These are phyloP conservation scores for Petrocephalus sullivani DNA, from an alignment of 2,797 vertebrate genomes.

Conservation along the genomic window DNA sequence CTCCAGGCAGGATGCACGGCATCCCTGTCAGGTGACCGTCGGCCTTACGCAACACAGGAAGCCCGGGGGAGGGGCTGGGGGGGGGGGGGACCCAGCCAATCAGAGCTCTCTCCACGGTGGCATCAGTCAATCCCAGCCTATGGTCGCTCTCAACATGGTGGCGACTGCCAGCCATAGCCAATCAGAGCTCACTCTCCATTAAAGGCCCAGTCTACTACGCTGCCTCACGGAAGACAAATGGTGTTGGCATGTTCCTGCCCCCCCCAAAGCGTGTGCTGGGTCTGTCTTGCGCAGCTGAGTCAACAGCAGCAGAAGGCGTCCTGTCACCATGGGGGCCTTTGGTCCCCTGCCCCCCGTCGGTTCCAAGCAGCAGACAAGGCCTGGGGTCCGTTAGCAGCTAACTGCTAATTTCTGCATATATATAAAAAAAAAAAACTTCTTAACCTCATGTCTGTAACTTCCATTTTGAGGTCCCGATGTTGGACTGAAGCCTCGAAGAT, in stretches of 20 bases:
- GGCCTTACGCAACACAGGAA: background rate
- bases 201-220: background rate
- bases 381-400: background rate
- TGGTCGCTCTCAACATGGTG: background rate
- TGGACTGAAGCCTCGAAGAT: background rate
- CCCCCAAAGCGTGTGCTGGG: background rate
- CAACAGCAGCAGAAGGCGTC: slow-evolving; percentile 6
- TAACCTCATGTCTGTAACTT: background rate
- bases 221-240: background rate
- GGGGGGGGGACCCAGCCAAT: background rate
- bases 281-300: background rate
- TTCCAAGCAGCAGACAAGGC: background rate
- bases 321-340: background rate
- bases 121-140: background rate
- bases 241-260: background rate
- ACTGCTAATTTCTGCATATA: background rate
- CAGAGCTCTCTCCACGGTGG: background rate
- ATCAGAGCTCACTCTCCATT: background rate
- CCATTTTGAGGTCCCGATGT: background rate
- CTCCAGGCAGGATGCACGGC: background rate
- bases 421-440: background rate
- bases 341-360: background rate
- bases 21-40: background rate
- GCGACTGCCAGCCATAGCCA: background rate
- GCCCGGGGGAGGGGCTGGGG: background rate